These are phyloP conservation scores for Pterocles burchelli DNA, from an alignment of 2,113 vertebrate genomes.

Conservation along the genomic window DNA sequence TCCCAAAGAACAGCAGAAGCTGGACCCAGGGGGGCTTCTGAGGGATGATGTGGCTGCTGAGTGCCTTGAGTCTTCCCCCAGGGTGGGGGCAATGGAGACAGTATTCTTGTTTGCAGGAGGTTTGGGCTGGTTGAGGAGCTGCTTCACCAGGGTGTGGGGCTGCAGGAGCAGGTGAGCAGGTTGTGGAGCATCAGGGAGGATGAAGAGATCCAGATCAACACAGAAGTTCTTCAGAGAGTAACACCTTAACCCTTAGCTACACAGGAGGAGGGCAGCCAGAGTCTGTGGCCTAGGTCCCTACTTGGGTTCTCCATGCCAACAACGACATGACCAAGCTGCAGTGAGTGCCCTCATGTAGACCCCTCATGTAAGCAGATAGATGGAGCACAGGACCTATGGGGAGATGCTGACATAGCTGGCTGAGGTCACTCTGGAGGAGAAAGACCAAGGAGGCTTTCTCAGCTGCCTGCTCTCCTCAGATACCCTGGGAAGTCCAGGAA, in stretches of 20 bases:
- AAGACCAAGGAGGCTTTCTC: not conserved
- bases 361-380: not conserved
- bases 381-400: not conserved
- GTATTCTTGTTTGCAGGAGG: not conserved
- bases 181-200: not conserved
- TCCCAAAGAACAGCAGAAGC: not conserved
- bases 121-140: not conserved
- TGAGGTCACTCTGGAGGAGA: not conserved
- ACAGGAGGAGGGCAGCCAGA: not conserved
- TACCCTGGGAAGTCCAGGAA: not conserved
- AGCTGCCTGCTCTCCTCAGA: not conserved
- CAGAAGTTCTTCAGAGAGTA: not conserved
- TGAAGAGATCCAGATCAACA: not conserved
- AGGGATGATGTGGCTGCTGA: not conserved
- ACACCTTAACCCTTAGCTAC: not conserved
- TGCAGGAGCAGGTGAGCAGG: not conserved
- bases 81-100: not conserved
- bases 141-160: not conserved
- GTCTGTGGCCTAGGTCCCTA: not conserved
- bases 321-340: not conserved
- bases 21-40: not conserved
- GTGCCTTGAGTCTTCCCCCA: fast-evolving
- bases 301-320: not conserved
- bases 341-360: fast-evolving
- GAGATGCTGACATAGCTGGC: not conserved